Evolutionary conservation across 2,797 vertebrate species (phyloP).

Genomic region (Merluccius polli): DNA sequence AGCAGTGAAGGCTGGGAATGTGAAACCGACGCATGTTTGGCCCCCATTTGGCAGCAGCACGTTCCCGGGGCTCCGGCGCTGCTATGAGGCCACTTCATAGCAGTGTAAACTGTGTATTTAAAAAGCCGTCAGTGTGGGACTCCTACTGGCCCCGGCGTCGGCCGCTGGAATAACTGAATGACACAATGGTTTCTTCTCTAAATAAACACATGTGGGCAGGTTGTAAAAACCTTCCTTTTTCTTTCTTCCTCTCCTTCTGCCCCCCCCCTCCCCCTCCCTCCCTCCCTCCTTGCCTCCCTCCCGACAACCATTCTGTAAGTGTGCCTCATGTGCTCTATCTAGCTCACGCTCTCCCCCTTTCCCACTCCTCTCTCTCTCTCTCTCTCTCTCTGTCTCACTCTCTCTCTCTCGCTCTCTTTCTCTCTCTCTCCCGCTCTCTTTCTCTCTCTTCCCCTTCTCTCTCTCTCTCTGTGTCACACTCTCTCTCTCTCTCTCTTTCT

Average conservation of each 20-base stretch:
- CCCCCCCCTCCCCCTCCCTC: slow-evolving; percentile 29
- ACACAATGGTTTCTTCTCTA: slow-evolving; percentile 87
- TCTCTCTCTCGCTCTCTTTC: not conserved
- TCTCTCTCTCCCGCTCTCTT: slow-evolving; percentile 10
- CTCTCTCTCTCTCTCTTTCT: slow-evolving; percentile 15
- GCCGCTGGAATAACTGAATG: slow-evolving; percentile 80
- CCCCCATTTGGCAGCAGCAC: slow-evolving; percentile 69
- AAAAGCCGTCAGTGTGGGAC: slow-evolving; percentile 75
- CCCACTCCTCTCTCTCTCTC: not conserved
- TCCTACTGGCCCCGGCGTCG: slow-evolving; percentile 71
- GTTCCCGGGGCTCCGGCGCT: slow-evolving; percentile 56
- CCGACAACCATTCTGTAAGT: slow-evolving; percentile 59
- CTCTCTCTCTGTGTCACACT: slow-evolving; percentile 27
- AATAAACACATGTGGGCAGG: slow-evolving; percentile 83
- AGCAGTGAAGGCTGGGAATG: slow-evolving; percentile 57
- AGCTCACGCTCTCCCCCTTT: not conserved
- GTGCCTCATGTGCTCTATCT: not conserved
- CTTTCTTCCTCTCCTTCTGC: slow-evolving; percentile 44
- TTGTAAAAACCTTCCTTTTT: slow-evolving; percentile 76
- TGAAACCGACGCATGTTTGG: slow-evolving; percentile 63
- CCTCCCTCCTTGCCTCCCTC: slow-evolving; percentile 58
- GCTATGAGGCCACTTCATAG: slow-evolving; percentile 76
- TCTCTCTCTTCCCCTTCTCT: slow-evolving; percentile 18
- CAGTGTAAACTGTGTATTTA: slow-evolving; percentile 77
- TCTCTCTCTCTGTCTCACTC: not conserved